These are phyloP conservation scores for Boulengeromyrus knoepffleri DNA, from an alignment of 2,113 vertebrate species.

Conservation along the genomic window DNA sequence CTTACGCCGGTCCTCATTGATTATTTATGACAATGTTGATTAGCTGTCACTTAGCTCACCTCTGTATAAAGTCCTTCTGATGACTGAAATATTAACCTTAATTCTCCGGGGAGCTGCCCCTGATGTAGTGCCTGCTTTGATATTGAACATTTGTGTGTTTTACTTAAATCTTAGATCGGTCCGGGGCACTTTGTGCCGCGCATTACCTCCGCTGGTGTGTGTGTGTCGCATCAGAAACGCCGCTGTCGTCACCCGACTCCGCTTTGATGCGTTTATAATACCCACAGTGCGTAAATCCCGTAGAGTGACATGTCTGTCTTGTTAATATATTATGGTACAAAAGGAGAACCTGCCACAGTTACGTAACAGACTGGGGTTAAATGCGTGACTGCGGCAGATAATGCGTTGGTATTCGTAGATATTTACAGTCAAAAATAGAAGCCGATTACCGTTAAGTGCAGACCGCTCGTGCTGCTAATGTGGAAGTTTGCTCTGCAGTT, in stretches of 20 bases:
- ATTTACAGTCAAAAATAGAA: slow-evolving; percentile 63
- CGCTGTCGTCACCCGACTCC: background rate
- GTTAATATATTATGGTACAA: slow-evolving; percentile 42
- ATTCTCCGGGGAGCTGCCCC: slow-evolving; percentile 46
- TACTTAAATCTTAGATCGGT: slow-evolving; percentile 34
- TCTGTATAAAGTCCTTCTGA: slow-evolving; percentile 68
- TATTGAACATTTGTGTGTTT: slow-evolving; percentile 30
- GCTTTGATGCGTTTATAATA: background rate
- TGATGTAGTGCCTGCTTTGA: slow-evolving; percentile 27
- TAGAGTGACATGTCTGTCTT: background rate
- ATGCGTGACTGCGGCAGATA: slow-evolving; percentile 57
- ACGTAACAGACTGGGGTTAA: slow-evolving; percentile 48
- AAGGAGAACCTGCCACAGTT: slow-evolving; percentile 36
- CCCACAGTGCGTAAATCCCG: background rate
- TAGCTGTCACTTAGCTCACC: slow-evolving; percentile 72
- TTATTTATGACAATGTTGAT: slow-evolving; percentile 80
- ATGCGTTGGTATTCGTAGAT: slow-evolving; percentile 54
- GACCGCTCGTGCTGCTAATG: slow-evolving; percentile 59
- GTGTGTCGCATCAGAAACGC: background rate
- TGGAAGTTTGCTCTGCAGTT: slow-evolving; percentile 56
- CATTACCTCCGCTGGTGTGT: background rate
- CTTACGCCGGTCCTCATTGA: slow-evolving; percentile 55
- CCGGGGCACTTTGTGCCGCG: background rate
- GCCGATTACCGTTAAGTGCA: slow-evolving; percentile 64
- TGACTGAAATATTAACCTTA: slow-evolving; percentile 70